phyloP scores from a whole-genome alignment of 2,797 vertebrate species.

The Ptychobarbus kaznakovi region DNA sequence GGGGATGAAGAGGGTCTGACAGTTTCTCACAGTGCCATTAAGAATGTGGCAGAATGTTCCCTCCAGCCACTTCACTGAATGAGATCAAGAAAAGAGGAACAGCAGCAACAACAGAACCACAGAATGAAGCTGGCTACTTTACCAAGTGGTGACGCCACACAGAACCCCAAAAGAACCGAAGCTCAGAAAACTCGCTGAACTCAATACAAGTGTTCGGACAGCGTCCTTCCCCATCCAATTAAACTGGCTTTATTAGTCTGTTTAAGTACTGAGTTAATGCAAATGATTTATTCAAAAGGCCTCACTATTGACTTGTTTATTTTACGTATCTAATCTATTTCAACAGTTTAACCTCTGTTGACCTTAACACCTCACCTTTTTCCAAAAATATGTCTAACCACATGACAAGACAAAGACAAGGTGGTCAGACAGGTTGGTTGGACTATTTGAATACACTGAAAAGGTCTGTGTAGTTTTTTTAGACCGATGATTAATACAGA shows the following conservation, averaged over 20 bases:
- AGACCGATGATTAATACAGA: conserved; percentile 62
- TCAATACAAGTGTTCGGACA: not conserved
- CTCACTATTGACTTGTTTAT: not conserved
- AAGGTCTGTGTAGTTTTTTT: conserved; percentile 49
- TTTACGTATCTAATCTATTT: not conserved
- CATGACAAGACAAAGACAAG: conserved; percentile 36
- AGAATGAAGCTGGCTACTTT: conserved; percentile 38
- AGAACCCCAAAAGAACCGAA: conserved; percentile 1
- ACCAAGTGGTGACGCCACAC: conserved; percentile 34
- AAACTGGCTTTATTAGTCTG: not conserved
- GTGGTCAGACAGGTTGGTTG: conserved; percentile 36
- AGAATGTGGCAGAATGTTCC: conserved; percentile 64
- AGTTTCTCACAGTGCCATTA: conserved; percentile 62
- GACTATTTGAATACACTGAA: conserved; percentile 4
- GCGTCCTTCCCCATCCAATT: not conserved
- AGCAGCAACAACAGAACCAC: conserved; percentile 48
- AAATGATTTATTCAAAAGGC: not conserved
- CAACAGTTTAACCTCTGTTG: not conserved
- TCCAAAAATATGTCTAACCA: conserved; percentile 1
- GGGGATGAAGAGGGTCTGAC: conserved; percentile 17
- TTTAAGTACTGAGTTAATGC: not conserved
- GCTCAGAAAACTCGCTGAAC: not conserved
- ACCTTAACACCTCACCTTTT: not conserved
- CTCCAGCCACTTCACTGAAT: conserved; percentile 65
- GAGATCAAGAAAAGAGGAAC: conserved; percentile 61